phyloP scores from a whole-genome alignment of 2,797 vertebrate species.

The Tiaroga cobitis region DNA sequence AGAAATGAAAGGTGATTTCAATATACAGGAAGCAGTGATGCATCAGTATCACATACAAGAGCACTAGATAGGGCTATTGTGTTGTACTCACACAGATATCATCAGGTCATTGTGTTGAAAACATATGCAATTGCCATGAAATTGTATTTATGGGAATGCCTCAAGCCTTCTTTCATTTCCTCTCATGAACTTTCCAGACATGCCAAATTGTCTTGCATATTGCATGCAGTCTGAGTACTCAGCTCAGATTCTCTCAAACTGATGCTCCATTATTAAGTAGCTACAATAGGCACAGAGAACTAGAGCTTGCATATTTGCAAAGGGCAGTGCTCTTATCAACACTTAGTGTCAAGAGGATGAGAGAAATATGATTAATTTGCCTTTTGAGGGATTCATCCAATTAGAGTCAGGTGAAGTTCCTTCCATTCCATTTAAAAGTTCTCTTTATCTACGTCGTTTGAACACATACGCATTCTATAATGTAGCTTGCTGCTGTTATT shows the following conservation, averaged over 20 bases:
- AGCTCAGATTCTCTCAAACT: constrained; percentile 17
- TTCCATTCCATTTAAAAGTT: background rate
- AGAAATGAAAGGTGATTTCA: constrained; percentile 39
- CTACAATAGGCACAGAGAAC: constrained; percentile 14
- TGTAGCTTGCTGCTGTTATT: background rate
- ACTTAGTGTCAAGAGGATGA: constrained; percentile 24
- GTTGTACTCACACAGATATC: constrained; percentile 3
- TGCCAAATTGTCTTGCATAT: constrained; percentile 20
- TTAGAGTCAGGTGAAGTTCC: constrained; percentile 17
- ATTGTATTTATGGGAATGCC: background rate
- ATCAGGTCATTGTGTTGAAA: constrained; percentile 5
- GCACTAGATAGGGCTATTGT: constrained; percentile 9
- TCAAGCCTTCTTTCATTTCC: constrained; percentile 5
- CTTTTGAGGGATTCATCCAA: constrained; percentile 28
- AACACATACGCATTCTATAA: background rate
- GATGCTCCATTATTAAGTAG: constrained; percentile 31
- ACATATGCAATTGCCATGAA: constrained; percentile 4
- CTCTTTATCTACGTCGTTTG: constrained; percentile 3
- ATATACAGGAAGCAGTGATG: constrained; percentile 15
- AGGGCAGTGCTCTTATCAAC: constrained; percentile 39
- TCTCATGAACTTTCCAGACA: constrained; percentile 31
- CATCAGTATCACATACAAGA: background rate
- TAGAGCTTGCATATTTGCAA: constrained; percentile 22
- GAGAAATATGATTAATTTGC: constrained; percentile 29
- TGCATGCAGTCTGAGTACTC: constrained; percentile 18